Percentiles rank a stretch among this genome's conserved stretches.
Evolutionary conservation across 2,888 invertebrate genomes (phyloP).

Genomic region (Scaptomyza polygonia): DNA sequence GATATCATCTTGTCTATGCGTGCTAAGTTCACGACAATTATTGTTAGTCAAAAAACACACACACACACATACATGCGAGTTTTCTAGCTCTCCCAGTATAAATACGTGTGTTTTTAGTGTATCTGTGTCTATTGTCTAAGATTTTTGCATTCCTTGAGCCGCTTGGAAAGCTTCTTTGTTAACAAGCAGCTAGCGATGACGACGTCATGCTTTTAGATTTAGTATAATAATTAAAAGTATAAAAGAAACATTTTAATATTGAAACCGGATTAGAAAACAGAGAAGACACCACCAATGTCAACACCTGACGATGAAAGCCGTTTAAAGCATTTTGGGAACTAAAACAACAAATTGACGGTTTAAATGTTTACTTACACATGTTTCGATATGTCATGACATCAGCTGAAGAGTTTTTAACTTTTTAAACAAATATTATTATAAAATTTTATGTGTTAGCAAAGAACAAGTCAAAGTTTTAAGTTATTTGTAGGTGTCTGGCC

Average conservation of each 20-base stretch:
- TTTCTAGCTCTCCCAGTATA: constrained; percentile 5
- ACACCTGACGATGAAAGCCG: constrained; percentile 47
- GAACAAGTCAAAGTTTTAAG: too few relatives aligned
- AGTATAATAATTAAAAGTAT: constrained; percentile 55
- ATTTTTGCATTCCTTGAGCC: constrained; percentile 60
- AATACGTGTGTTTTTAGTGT: constrained; percentile 7
- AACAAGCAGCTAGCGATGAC: constrained; percentile 42
- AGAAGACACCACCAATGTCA: constrained; percentile 43
- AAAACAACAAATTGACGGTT: constrained; percentile 11
- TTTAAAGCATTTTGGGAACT: constrained; percentile 12
- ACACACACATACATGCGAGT: constrained; percentile 13
- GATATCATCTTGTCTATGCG: constrained; percentile 77
- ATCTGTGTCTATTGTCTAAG: constrained; percentile 56
- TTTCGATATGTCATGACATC: constrained; percentile 33
- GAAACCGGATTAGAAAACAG: constrained; percentile 65
- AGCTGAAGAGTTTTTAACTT: neutral
- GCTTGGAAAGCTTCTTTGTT: constrained; percentile 58
- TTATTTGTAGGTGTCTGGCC: too few relatives aligned
- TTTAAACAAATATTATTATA: too few relatives aligned
- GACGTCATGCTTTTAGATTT: constrained; percentile 67
- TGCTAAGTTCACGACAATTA: constrained; percentile 60
- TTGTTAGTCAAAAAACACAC: constrained; percentile 23
- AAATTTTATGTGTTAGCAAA: too few relatives aligned
- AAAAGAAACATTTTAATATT: constrained; percentile 18
- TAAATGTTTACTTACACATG: constrained; percentile 1